Base-by-base conservation (phyloP, 2,797 vertebrate genomes). In the Sebastes diploproa region DNA sequence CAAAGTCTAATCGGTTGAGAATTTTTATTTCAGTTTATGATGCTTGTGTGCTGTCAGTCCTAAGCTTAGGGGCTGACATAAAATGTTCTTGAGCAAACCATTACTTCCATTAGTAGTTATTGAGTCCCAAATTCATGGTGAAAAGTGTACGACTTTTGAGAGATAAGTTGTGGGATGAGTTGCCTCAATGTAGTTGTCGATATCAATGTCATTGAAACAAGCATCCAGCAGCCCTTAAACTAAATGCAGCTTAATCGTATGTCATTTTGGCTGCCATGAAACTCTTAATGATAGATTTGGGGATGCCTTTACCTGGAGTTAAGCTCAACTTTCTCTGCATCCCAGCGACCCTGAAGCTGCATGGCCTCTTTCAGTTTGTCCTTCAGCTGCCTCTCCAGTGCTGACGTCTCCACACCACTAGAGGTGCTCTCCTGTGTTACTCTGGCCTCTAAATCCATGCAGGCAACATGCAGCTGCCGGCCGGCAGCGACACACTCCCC, bases 361-460 rank as follows among this genome's bases (percentile, higher is more conserved):
- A 96, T 96, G 90, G 91, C 93, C 74, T 97, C 97, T 60, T 23
- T 94, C n/a, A 96, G 93, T 80, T 95, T 96, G 38, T 95, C 95
- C 67, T 80, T 95, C 25, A 97, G 93, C 88, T 95, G 95, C 69
- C 75, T 94, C 81, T 97, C 95, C 79, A 95, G 89, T 0, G 50
- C 84, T 1, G 93, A 93, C 29, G 88, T 85, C 70, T 95, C 95
- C 65, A 82, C 80, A 7, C 89, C 92, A 82, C 88, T 75, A 8
- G 91, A 81, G 11, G 73, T 4, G 5, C 87, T 88, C 71, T 91
- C 82, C 72, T 95, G 94, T 0, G 89, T 76, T 46, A 93, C 80
- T 69, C 78, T 92, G 80, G 91, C 86, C 87, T 96, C 94, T 2
- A 97, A 82, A 75, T 79, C 95, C 75, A 92, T 80, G 81, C 97